These are phyloP conservation scores for Cryptotis parvus DNA, from an alignment of 2,113 vertebrate species.

Conservation along the genomic window DNA sequence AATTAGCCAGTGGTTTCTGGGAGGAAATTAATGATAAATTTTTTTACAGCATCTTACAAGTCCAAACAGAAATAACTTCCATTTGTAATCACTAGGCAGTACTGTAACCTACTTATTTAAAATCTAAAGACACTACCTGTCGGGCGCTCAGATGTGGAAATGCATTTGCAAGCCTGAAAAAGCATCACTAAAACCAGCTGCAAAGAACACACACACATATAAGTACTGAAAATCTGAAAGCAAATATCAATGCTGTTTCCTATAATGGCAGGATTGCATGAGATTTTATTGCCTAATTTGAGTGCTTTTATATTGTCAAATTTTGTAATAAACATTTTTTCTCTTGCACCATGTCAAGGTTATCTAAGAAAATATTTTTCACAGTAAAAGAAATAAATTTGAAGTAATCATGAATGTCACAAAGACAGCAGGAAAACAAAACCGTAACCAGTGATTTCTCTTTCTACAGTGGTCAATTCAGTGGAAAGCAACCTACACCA, in stretches of 20 bases:
- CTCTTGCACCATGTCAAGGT: conserved; percentile 17
- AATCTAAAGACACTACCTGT: conserved; percentile 46
- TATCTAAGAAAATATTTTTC: conserved; percentile 60
- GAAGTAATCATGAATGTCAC: conserved; percentile 71
- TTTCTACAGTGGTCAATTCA: conserved; percentile 61
- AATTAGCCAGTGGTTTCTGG: conserved; percentile 83
- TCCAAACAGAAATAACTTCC: conserved; percentile 73
- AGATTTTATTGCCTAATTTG: neutral
- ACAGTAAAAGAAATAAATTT: conserved; percentile 63
- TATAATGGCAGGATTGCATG: neutral
- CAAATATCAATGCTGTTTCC: neutral
- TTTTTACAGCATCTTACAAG: conserved; percentile 78
- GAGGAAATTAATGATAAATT: conserved; percentile 86
- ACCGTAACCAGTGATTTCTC: conserved; percentile 62
- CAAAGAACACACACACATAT: conserved; percentile 25
- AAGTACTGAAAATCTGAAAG: conserved; percentile 35
- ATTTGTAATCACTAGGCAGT: conserved; percentile 52
- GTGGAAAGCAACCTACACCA: conserved; percentile 38
- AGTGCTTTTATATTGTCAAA: neutral
- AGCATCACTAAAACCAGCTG: neutral
- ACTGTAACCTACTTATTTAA: conserved; percentile 49
- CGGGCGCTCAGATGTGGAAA: neutral
- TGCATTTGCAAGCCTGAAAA: conserved; percentile 50
- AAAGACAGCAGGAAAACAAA: conserved; percentile 67
- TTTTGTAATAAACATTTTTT: neutral